Conservation (phyloP, 2,113 vertebrate species). For the Helogale parvula region DNA sequence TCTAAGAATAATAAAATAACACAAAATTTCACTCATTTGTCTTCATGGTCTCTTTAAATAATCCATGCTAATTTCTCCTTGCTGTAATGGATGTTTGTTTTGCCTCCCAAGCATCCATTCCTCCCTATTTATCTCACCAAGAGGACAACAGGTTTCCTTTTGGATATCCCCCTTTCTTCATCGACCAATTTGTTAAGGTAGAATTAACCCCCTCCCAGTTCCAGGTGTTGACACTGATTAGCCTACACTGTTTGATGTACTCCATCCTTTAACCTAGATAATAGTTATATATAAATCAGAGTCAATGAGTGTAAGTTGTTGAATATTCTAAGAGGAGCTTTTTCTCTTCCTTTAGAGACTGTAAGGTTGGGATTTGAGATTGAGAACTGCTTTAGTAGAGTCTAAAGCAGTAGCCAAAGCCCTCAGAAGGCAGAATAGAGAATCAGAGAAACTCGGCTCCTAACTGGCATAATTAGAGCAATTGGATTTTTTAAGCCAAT, state of each 20-base stretch:
- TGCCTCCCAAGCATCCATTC: neutral
- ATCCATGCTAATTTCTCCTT: neutral
- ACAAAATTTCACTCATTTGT: slow-evolving; percentile 8
- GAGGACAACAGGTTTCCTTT: neutral
- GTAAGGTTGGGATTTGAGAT: neutral
- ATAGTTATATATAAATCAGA: neutral
- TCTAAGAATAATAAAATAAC: slow-evolving; percentile 32
- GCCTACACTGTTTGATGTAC: accelerated
- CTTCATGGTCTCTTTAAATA: neutral
- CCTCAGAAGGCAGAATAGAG: neutral
- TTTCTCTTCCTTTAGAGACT: neutral
- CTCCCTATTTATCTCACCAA: neutral
- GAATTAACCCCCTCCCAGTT: neutral
- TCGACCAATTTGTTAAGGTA: neutral
- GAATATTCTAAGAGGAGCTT: neutral
- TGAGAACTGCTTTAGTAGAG: neutral
- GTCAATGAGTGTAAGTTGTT: neutral
- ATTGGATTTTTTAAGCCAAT: neutral
- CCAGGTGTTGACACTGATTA: neutral
- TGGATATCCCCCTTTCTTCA: neutral
- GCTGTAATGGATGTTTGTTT: neutral
- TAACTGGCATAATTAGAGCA: neutral
- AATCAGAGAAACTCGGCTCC: neutral
- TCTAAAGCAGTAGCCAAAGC: neutral
- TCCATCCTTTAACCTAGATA: neutral